These are phyloP conservation scores for Bradypodion pumilum DNA, from an alignment of 2,797 vertebrate genomes.

Conservation along the genomic window DNA sequence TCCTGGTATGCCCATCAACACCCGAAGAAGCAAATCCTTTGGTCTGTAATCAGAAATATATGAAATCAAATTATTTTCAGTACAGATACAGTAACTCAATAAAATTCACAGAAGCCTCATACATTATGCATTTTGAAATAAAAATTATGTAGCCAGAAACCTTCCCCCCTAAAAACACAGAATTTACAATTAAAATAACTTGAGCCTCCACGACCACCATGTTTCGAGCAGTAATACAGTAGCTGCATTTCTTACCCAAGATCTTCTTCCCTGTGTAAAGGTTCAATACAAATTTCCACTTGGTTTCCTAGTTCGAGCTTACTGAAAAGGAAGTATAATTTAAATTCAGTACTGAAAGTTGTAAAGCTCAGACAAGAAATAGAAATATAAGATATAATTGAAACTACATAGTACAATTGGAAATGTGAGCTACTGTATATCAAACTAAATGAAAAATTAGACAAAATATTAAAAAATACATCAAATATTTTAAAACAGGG, in stretches of 20 bases:
- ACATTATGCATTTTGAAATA: neutral
- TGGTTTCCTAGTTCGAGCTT: slow-evolving; percentile 84
- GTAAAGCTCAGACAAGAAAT: neutral
- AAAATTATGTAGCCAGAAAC: neutral
- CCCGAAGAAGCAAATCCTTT: slow-evolving; percentile 84
- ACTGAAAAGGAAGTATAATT: slow-evolving; percentile 72
- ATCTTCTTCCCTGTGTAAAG: slow-evolving; percentile 84
- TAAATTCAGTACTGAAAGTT: neutral
- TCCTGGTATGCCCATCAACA: slow-evolving; percentile 85
- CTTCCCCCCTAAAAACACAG: neutral
- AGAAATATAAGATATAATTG: no score
- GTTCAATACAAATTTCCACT: slow-evolving; percentile 84
- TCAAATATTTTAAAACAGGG: no score
- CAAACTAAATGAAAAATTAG: neutral
- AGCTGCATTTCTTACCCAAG: slow-evolving; percentile 79
- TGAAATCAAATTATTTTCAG: neutral
- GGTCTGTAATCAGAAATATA: slow-evolving; percentile 60
- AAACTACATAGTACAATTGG: no score
- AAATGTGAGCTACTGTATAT: neutral
- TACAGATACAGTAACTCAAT: neutral
- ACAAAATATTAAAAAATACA: neutral
- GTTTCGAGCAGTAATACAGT: neutral
- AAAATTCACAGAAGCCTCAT: neutral
- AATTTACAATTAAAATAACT: neutral
- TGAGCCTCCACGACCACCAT: neutral